Evolutionary conservation across 2,888 invertebrate genomes (phyloP).

Genomic region (Aphidius colemani): DNA sequence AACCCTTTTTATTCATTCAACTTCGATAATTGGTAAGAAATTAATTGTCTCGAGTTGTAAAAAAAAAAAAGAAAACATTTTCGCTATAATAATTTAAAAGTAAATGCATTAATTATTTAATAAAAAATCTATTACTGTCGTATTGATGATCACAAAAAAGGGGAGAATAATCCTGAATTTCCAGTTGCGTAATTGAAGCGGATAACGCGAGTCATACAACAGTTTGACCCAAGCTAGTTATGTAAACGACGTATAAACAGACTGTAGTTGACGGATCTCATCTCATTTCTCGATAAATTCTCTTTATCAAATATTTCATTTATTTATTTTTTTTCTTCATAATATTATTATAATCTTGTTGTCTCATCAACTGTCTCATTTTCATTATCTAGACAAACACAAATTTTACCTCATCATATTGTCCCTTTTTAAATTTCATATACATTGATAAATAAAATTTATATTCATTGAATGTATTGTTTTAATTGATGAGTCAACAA

Average conservation of each 20-base stretch:
- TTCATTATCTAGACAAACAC: neutral
- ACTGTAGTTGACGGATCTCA: conserved; percentile 50
- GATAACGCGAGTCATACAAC: conserved; percentile 38
- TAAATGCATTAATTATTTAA: conserved; percentile 13
- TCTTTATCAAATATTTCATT: conserved; percentile 7
- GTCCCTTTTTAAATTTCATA: no score
- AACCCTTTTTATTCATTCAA: conserved; percentile 25
- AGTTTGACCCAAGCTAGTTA: conserved; percentile 47
- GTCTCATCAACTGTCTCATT: neutral
- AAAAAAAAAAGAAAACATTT: neutral
- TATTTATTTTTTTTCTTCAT: neutral
- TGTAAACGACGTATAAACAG: conserved; percentile 44
- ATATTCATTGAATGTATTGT: no score
- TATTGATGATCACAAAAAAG: conserved; percentile 14
- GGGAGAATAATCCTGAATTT: conserved; percentile 34
- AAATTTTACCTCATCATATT: no score
- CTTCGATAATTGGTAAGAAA: conserved; percentile 48
- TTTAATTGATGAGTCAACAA: no score
- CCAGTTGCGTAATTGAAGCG: conserved; percentile 40
- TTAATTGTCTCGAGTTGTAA: conserved; percentile 37
- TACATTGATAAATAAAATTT: no score
- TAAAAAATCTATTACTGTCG: neutral
- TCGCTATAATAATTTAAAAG: neutral
- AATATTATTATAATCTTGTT: neutral
- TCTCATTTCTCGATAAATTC: conserved; percentile 41